Evolutionary conservation across 1,140 invertebrate species (phyloP), one percentile per base, ranked within the genome.

Genomic region (Formica exsecta): DNA sequence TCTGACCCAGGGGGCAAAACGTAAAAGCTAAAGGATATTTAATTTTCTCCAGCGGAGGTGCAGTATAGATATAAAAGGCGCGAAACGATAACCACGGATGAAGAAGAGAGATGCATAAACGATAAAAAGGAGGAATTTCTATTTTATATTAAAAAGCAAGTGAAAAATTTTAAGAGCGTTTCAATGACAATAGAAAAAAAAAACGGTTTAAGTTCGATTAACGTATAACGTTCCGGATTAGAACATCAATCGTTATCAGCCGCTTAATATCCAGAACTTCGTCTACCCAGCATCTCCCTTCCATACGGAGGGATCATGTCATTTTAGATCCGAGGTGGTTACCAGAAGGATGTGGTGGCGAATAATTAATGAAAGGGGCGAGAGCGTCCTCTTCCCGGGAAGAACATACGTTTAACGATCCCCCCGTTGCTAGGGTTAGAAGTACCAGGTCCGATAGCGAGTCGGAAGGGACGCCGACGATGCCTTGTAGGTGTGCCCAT

Each of bases 311-410:
- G 54, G 61, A 86, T 88, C 29, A 44, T 41, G 51, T 86, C 68
- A 57, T n/a, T 71, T 32, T 65, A 13, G 38, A 44, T 51, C 13
- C 48, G n/a, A 51, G 32, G 48, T 68, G 38, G 16, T 54, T 75
- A 57, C 54, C 29, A 51, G 38, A 68, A 89, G 70, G 85, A 75
- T 89, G 79, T 62, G 70, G 44, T 57, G 61, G 86, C 85, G 92
- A 93, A 93, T 94, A 94, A 94, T 94, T 93, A 93, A 94, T 90
- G 92, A 93, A 86, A 87, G 80, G 48, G 85, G 87, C 80, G 90
- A 89, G 90, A 92, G 91, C 89, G 86, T 91, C 74, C 90, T 89
- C 89, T 90, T 87, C 68, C 54, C 62, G 76, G 66, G 76, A 87
- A 83, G 68, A 93, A 92, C 91, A 91, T 93, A 92, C 92, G 91